Percentiles rank a stretch among this genome's conserved stretches.
phyloP scores from a whole-genome alignment of 2,797 vertebrate genomes.

The Okamejei kenojei region DNA sequence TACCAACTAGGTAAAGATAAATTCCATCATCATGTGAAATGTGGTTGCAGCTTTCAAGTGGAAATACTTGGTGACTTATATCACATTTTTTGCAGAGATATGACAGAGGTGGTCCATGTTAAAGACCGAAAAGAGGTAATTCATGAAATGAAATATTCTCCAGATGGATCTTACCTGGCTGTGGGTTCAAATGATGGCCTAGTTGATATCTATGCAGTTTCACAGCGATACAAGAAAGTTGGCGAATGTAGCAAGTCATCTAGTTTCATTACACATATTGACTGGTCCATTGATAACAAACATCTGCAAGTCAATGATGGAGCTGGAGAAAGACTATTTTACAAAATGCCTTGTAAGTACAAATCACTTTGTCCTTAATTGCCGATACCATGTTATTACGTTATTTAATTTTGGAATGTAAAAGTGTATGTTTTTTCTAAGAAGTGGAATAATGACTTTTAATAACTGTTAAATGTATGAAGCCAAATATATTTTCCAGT shows the following conservation, averaged over 20 bases:
- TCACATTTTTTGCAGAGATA: slow-evolving; percentile 66
- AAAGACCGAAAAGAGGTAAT: slow-evolving; percentile 94
- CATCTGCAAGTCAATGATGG: slow-evolving; percentile 89
- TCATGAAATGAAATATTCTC: slow-evolving; percentile 93
- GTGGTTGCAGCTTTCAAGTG: not conserved
- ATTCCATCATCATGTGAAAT: not conserved
- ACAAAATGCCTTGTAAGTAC: slow-evolving; percentile 80
- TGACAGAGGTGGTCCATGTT: slow-evolving; percentile 96
- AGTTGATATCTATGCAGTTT: slow-evolving; percentile 82
- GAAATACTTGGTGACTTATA: not conserved
- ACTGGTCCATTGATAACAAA: slow-evolving; percentile 91
- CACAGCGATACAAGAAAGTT: slow-evolving; percentile 89
- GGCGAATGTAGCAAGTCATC: slow-evolving; percentile 82
- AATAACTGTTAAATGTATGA: not conserved
- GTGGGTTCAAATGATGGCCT: slow-evolving; percentile 87
- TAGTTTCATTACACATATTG: slow-evolving; percentile 89
- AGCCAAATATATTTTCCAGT: not conserved
- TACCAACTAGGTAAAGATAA: too few relatives aligned
- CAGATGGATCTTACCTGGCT: slow-evolving; percentile 80
- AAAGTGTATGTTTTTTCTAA: not conserved
- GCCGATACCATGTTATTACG: not conserved
- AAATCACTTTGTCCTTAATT: not conserved
- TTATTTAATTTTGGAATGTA: slow-evolving; percentile 4
- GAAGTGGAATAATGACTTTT: not conserved
- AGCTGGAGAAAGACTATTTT: slow-evolving; percentile 78